Base-by-base conservation (phyloP, 2,797 vertebrate species). In the Pangasius sanitwongsei region DNA sequence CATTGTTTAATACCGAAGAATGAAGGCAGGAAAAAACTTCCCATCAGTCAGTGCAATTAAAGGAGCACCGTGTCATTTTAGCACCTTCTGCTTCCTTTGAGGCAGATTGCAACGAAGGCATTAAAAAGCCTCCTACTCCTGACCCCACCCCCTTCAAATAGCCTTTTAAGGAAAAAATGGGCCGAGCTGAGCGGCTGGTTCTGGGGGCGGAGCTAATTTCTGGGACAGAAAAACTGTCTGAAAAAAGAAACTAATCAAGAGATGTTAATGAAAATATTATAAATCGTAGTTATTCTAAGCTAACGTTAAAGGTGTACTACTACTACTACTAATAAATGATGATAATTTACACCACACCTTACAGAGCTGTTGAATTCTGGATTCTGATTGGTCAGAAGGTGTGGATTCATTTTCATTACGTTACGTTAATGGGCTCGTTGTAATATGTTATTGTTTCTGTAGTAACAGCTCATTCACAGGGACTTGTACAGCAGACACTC, bases 301-400 rank as follows among this genome's bases (percentile, higher is more conserved):
- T n/a, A 65, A 1, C 28, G 0, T 65, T 65, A 65, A 65, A 61
- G 59, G 20, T 61, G 0, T 61, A 7, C 1, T 25, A 65, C 25
- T 65, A 12, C 63, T 34, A 34, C 1, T 44, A 44, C 6, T 44
- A 44, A 0, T 44, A 6, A 44, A 15, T 15, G 5, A 69, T n/a
- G 5, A 69, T n/a, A 0, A n/a, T n/a, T n/a, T 63, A 65, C 9
- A 65, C 7, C 61, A 9, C 9, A 69, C 4, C 16, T 69, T 16
- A 69, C 65, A 20, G 5, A 2, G 13, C 20, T 37, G 31, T 37
- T 18, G 31, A 34, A 34, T 37, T 34, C n/a, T 70, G 67, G 31
- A 41, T 72, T 41, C 74, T 48, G 74, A 77, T 77, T 77, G 74
- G 74, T 50, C 74, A 77, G 74, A 13, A 25, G 37, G 70, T 72